These are phyloP conservation scores for Arvicola amphibius DNA, from an alignment of 2,797 vertebrate species.

Conservation along the genomic window DNA sequence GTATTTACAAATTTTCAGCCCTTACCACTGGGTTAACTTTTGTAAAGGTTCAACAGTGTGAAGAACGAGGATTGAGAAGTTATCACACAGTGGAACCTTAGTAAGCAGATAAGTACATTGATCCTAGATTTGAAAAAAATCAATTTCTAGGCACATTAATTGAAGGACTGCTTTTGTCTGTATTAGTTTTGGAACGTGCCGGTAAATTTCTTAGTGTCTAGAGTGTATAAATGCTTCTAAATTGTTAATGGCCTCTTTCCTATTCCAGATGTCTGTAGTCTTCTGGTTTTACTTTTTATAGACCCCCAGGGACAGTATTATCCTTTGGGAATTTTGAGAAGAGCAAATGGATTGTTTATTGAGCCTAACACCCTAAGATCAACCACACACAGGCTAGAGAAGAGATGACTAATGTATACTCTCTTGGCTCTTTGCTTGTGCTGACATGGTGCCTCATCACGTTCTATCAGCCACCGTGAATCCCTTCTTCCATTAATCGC, in stretches of 20 bases:
- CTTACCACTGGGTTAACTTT: background rate
- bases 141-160: background rate
- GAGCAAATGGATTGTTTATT: background rate
- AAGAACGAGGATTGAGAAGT: background rate
- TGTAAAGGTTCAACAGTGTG: background rate
- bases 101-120: background rate
- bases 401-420: background rate
- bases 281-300: background rate
- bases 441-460: rapidly evolving
- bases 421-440: background rate
- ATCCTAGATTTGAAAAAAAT: background rate
- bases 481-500: background rate
- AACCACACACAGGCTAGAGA: background rate
- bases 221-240: slow-evolving; percentile 1
- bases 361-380: background rate
- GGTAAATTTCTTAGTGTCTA: slow-evolving; percentile 13
- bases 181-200: background rate
- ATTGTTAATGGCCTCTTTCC: slow-evolving; percentile 7
- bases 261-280: background rate
- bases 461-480: background rate
- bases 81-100: background rate
- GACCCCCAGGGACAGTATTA: background rate
- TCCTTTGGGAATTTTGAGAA: background rate
- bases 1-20: background rate
- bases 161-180: background rate